phyloP scores from a whole-genome alignment of 1,140 invertebrate species.

The Brachionus sp. region DNA sequence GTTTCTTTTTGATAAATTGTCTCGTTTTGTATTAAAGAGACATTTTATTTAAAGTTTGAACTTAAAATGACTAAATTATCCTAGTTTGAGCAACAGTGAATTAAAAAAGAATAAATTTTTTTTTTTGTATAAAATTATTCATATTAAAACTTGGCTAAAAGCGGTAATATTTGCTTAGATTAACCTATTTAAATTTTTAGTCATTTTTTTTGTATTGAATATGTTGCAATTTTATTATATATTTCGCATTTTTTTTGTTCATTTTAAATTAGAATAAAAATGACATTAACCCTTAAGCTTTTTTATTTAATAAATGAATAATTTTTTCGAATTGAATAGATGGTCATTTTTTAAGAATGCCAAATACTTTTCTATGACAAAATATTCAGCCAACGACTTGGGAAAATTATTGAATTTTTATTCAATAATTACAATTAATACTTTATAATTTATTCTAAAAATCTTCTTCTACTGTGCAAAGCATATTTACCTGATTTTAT shows the following conservation, averaged over 20 bases:
- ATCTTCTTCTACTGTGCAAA: neutral
- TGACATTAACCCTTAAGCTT: neutral
- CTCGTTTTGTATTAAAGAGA: slow-evolving; percentile 1
- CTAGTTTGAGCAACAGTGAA: neutral
- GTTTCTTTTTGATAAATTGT: neutral
- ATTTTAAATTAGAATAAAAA: slow-evolving; percentile 43
- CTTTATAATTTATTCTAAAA: neutral
- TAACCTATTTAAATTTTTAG: slow-evolving; percentile 26
- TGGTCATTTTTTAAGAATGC: neutral
- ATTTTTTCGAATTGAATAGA: neutral
- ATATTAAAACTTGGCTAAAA: neutral
- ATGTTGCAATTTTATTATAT: neutral
- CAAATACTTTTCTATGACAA: neutral
- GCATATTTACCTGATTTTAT: neutral
- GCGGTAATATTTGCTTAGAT: slow-evolving; percentile 21
- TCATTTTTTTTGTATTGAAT: neutral
- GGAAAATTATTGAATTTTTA: neutral
- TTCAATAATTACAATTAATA: neutral
- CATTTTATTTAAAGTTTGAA: neutral
- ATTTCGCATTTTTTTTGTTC: neutral
- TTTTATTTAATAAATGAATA: neutral
- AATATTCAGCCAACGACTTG: neutral
- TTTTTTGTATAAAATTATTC: slow-evolving; percentile 30
- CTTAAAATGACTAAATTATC: neutral
- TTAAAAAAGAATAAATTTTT: neutral